Evolutionary conservation across 2,797 vertebrate species (phyloP).

Genomic region (Anisognathus igniventris): DNA sequence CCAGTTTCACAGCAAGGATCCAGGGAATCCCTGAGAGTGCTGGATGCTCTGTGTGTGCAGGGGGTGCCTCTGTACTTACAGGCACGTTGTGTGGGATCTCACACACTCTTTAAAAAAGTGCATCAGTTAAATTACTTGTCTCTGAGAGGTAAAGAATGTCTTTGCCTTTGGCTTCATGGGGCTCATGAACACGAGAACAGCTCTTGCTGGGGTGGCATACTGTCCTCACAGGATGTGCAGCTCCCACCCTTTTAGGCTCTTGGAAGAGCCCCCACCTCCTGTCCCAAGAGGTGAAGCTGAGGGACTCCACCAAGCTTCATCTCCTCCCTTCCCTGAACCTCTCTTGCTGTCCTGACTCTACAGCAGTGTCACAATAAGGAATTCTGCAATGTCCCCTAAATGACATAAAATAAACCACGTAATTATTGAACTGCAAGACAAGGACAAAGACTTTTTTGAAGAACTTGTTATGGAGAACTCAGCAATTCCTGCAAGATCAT

Average conservation of each 20-base stretch:
- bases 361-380: background rate
- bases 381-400: background rate
- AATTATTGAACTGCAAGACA: background rate
- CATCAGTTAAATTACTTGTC: background rate
- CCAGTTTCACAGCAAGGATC: background rate
- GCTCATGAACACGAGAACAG: background rate
- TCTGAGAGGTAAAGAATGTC: background rate
- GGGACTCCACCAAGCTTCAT: background rate
- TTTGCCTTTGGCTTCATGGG: background rate
- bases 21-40: background rate
- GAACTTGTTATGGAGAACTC: background rate
- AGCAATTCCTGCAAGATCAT: background rate
- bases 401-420: background rate
- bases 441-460: background rate
- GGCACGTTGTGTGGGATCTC: fast-evolving
- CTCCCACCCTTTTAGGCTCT: background rate
- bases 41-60: background rate
- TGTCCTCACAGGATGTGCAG: background rate
- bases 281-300: background rate
- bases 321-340: background rate
- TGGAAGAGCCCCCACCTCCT: background rate
- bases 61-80: background rate
- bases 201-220: background rate
- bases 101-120: background rate
- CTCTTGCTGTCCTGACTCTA: background rate